A percentile compares a stretch with the other conserved stretches of the same genome.
phyloP scores from a whole-genome alignment of 64 coral and sea anemone species.

The Stichodactyla mertensii region DNA sequence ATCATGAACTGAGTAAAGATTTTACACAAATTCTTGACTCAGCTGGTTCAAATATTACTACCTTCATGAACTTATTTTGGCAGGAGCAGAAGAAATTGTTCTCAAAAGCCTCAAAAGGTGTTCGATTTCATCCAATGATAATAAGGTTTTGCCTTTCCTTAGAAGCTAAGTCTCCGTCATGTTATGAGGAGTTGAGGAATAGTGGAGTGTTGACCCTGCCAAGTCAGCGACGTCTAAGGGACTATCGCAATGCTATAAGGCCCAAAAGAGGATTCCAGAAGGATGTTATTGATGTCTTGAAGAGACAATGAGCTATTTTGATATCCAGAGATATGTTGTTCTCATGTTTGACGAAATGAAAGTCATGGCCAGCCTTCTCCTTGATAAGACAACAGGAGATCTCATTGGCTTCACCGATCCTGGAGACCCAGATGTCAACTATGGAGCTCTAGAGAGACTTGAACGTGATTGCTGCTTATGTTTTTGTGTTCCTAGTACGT shows the following conservation, averaged over 20 bases:
- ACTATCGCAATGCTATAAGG: constrained; percentile 1
- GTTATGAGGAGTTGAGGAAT: constrained; percentile 1
- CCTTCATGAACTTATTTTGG: not conserved
- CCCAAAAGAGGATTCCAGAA: not conserved
- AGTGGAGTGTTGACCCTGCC: not conserved
- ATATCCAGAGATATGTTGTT: too few relatives aligned
- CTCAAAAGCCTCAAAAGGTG: not conserved
- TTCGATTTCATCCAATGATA: constrained; percentile 7
- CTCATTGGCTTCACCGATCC: too few relatives aligned
- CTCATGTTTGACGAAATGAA: too few relatives aligned
- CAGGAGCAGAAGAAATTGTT: not conserved
- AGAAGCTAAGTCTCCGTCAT: not conserved
- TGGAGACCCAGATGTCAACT: too few relatives aligned
- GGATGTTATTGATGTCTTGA: not conserved
- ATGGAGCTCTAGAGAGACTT: not conserved
- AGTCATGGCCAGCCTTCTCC: too few relatives aligned
- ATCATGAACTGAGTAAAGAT: constrained; percentile 25
- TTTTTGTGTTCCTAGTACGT: too few relatives aligned
- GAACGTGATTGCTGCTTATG: not conserved
- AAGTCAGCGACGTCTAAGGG: constrained; percentile 11
- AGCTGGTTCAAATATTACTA: not conserved
- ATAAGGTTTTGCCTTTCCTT: constrained; percentile 12
- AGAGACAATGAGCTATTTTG: not conserved
- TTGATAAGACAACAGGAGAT: too few relatives aligned
- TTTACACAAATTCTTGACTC: constrained; percentile 9